phyloP scores from a whole-genome alignment of 2,113 vertebrate species.

The Thamnaconus septentrionalis region DNA sequence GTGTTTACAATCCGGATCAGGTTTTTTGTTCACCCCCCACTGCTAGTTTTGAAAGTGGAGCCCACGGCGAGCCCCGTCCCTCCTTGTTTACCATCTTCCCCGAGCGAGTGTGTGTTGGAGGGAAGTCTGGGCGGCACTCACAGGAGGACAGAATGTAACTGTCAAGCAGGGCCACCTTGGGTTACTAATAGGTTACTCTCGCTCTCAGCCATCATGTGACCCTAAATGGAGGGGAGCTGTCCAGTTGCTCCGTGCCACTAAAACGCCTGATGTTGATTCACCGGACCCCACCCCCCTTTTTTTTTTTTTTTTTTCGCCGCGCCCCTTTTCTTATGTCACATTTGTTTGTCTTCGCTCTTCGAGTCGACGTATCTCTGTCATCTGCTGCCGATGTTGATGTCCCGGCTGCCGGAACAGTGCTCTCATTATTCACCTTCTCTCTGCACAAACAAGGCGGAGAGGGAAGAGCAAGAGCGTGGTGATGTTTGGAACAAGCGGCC shows the following conservation, averaged over 20 bases:
- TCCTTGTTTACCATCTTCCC: slow-evolving; percentile 45
- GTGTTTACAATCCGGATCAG: slow-evolving; percentile 3
- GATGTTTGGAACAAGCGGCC: neutral
- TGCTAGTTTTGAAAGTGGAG: slow-evolving; percentile 39
- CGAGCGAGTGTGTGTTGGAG: slow-evolving; percentile 3
- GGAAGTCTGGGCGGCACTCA: slow-evolving; percentile 12
- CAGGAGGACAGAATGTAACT: neutral
- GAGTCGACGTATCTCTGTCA: slow-evolving; percentile 9
- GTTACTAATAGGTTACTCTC: slow-evolving; percentile 59
- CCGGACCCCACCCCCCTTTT: neutral
- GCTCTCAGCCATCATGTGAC: slow-evolving; percentile 29
- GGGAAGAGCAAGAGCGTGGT: neutral
- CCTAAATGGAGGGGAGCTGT: neutral
- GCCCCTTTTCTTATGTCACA: slow-evolving; percentile 24
- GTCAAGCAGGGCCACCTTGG: slow-evolving; percentile 7
- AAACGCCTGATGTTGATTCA: slow-evolving; percentile 13
- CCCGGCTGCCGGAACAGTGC: slow-evolving; percentile 4
- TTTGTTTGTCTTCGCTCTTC: slow-evolving; percentile 39
- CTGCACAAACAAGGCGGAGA: slow-evolving; percentile 7
- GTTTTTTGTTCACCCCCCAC: too few relatives aligned
- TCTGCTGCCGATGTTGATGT: slow-evolving; percentile 20
- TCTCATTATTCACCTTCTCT: slow-evolving; percentile 8
- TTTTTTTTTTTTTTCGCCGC: neutral
- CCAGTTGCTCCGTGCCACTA: neutral
- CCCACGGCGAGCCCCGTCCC: neutral